Percentiles rank a stretch among this genome's conserved stretches.
These are phyloP conservation scores for Matsumyia berberina DNA, from an alignment of 2,888 invertebrate species.

Conservation along the genomic window DNA sequence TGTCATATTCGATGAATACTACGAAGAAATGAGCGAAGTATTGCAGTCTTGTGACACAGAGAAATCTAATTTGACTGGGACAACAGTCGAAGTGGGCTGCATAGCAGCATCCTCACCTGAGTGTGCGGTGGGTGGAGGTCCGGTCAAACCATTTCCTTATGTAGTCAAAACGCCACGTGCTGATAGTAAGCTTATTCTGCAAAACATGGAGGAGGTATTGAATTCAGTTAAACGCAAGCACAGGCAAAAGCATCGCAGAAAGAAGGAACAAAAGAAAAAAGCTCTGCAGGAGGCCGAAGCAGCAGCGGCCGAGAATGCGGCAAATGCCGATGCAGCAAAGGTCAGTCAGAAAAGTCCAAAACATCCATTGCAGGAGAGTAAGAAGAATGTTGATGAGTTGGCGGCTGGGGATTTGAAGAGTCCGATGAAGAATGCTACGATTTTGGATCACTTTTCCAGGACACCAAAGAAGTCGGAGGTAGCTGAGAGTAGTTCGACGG, in stretches of 20 bases:
- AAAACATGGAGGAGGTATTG: slow-evolving; percentile 84
- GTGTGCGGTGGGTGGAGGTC: slow-evolving; percentile 28
- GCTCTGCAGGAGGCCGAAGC: slow-evolving; percentile 79
- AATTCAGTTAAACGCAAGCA: slow-evolving; percentile 83
- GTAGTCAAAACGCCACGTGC: slow-evolving; percentile 81
- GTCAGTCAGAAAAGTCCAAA: slow-evolving; percentile 69
- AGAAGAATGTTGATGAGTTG: slow-evolving; percentile 77
- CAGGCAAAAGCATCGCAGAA: slow-evolving; percentile 82
- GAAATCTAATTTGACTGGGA: slow-evolving; percentile 48
- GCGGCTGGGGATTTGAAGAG: slow-evolving; percentile 74
- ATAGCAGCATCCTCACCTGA: slow-evolving; percentile 8
- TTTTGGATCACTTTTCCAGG: slow-evolving; percentile 78
- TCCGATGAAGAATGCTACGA: slow-evolving; percentile 78
- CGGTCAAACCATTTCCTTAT: slow-evolving; percentile 71
- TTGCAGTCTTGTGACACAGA: slow-evolving; percentile 54
- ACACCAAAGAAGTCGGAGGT: slow-evolving; percentile 77
- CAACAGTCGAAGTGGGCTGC: slow-evolving; percentile 30
- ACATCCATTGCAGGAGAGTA: slow-evolving; percentile 79
- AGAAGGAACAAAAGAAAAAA: slow-evolving; percentile 81
- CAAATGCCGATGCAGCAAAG: slow-evolving; percentile 62
- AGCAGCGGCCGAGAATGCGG: slow-evolving; percentile 69
- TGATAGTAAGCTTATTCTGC: slow-evolving; percentile 82
- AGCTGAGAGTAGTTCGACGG: neutral
- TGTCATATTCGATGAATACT: slow-evolving; percentile 65
- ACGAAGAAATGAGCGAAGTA: slow-evolving; percentile 70